Evolutionary conservation across 2,888 invertebrate species (phyloP), one percentile per base, ranked within the genome.

Genomic region (Doris montereyensis): DNA sequence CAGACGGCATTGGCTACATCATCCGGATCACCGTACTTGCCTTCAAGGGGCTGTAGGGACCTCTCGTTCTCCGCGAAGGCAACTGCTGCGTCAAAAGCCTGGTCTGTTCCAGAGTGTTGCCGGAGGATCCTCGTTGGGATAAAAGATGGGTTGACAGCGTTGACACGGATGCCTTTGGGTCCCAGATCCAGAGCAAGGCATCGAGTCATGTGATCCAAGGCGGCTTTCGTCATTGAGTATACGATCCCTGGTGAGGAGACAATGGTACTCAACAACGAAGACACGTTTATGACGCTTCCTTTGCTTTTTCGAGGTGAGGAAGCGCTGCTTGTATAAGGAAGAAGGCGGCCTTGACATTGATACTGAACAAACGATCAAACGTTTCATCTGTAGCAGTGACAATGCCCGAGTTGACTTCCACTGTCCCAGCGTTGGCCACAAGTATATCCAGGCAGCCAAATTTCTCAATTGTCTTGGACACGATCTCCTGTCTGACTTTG

Each of bases 381-480:
- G 26, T 21, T 34, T 76, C 62, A 32, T 57, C 60, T 0, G 70
- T 76, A 17, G 57, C 41, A 13, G 26, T 21, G 4, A 32, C 10
- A 3, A 76, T 5, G 1, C 5, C 2, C 3, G 4, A 24, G 17
- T 58, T 2, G 2, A 26, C 5, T 17, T 4, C 24, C 35, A 34
- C 1, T n/a, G 35, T 35, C 2, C 71, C 71, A 77, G 70, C 70
- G 52, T 77, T 77, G 8, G 71, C 70, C n/a, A 77, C 77, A 21
- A 77, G 26, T n/a, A 77, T 65, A 30, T 77, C 77, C 72, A 77
- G 35, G 21, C 32, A 71, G 21, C 77, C 77, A 71, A 71, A 77
- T n/a, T 32, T 60, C 35, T 77, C 60, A 4, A 77, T 35, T 2
- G 77, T 77, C 32, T 68, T 26, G 1, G 30, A 24, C 5, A 77